Base-by-base conservation (phyloP, 2,888 invertebrate species). In the Thecocarcelia acutangulata region DNA sequence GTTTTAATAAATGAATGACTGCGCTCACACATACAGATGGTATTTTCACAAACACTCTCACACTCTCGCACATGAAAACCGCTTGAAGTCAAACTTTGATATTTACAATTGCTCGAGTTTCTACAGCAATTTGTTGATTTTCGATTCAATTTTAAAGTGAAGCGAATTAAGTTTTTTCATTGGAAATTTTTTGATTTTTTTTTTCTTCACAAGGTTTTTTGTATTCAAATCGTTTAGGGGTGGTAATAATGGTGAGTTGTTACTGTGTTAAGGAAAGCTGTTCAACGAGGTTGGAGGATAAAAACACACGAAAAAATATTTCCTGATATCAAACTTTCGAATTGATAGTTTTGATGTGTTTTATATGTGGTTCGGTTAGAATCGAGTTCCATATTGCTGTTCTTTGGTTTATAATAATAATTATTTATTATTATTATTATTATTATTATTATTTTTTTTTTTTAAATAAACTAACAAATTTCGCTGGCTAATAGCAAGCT, bases 121-220 rank as follows among this genome's bases (percentile, higher is more conserved):
- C 77, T 69, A 59, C 69, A 78, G 74, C 83, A 83, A 83, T 83
- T 84, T 83, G 84, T 84, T 83, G 84, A 84, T 83, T 84, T 83
- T 83, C 82, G 80, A 80, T 83, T 80, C 74, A 80, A 80, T 83
- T 83, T 84, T 83, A 68, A 81, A 82, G 48, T 74, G 77, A 59
- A 81, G 61, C 68, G 72, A 76, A 44, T 59, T 3, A 44, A 50
- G 48, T 72, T 61, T 66, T 69, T 70, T 56, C n/a, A 33, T 40
- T 46, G 11, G 40, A 58, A 24, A 15, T 21, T 8, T 28, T 59
- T 46, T 21, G 48, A 11, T 46, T 21, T 61, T 50, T 46, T 21
- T 61, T 50, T 50, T 52, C 50, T 54, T 13, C 59, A 40, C 44
- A 46, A 69, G n/a, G n/a, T 64, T 64, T 52, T 28, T 75, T 76